Conservation (phyloP, 2,113 vertebrate genomes). For the Prietella phreatophila region DNA sequence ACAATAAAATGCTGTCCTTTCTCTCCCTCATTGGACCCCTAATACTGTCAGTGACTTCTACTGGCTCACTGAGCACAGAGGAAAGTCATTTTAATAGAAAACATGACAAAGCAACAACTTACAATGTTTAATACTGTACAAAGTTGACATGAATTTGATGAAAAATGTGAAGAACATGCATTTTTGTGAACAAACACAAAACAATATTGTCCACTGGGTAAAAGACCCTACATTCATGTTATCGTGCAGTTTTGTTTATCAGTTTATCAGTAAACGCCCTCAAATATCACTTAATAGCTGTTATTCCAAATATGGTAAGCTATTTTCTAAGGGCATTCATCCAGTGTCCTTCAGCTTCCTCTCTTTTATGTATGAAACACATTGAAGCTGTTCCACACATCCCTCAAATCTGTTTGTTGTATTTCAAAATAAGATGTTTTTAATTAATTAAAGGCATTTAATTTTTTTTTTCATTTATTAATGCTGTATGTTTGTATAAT, state of each 20-base stretch:
- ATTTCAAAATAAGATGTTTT: background rate
- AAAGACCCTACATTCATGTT: background rate
- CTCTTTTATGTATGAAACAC: background rate
- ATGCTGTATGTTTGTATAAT: background rate
- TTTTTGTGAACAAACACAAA: background rate
- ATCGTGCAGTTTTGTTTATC: background rate
- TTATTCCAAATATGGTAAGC: no score
- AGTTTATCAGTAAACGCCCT: background rate
- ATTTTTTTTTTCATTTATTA: background rate
- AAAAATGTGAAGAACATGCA: background rate
- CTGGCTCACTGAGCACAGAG: background rate
- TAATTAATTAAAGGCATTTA: conserved; percentile 38
- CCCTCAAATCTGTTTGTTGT: background rate
- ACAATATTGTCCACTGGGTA: background rate
- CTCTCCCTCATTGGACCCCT: background rate
- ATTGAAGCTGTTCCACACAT: background rate
- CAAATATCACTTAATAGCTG: background rate
- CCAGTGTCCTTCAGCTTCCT: background rate
- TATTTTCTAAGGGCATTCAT: background rate
- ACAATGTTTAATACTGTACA: background rate
- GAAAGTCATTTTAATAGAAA: conserved; percentile 59
- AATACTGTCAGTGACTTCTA: background rate
- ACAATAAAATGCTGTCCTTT: background rate
- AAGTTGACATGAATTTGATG: background rate
- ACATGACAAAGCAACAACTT: conserved; percentile 26